A percentile compares a stretch with the other conserved stretches of the same genome.
These are phyloP conservation scores for Albula goreensis DNA, from an alignment of 2,113 vertebrate genomes.

Conservation along the genomic window DNA sequence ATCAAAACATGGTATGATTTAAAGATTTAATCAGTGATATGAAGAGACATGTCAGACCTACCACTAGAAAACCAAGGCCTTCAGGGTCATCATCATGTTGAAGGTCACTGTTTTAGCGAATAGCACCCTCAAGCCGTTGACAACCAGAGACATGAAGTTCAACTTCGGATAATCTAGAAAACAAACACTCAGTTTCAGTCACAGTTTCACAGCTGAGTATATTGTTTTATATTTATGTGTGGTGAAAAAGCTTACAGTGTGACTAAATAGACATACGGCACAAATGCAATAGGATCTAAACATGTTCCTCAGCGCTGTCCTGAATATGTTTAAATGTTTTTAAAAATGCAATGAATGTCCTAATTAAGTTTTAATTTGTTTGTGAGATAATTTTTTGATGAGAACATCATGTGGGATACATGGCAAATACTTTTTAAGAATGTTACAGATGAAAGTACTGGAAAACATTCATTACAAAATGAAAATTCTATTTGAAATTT, in stretches of 20 bases:
- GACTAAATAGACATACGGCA: too few relatives aligned
- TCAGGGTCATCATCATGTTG: slow-evolving; percentile 58
- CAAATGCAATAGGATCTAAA: too few relatives aligned
- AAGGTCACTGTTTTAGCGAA: slow-evolving; percentile 59
- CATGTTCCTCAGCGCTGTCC: too few relatives aligned
- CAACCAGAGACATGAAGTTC: slow-evolving; percentile 50
- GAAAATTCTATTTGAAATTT: background rate
- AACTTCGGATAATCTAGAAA: slow-evolving; percentile 32
- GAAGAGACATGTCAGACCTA: background rate
- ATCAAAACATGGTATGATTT: too few relatives aligned
- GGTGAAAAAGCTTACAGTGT: background rate
- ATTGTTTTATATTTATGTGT: background rate
- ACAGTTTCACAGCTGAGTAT: background rate
- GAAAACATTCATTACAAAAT: background rate
- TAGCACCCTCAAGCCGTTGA: slow-evolving; percentile 54
- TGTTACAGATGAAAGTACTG: background rate
- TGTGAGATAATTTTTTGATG: too few relatives aligned
- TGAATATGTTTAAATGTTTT: too few relatives aligned
- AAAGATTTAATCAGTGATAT: background rate
- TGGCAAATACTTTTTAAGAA: background rate
- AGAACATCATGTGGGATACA: too few relatives aligned
- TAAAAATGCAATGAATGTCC: too few relatives aligned
- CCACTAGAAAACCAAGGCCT: slow-evolving; percentile 41
- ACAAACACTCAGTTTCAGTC: background rate
- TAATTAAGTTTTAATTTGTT: too few relatives aligned